Evolutionary conservation across 2,113 vertebrate species (phyloP).

Genomic region (Limanda limanda): DNA sequence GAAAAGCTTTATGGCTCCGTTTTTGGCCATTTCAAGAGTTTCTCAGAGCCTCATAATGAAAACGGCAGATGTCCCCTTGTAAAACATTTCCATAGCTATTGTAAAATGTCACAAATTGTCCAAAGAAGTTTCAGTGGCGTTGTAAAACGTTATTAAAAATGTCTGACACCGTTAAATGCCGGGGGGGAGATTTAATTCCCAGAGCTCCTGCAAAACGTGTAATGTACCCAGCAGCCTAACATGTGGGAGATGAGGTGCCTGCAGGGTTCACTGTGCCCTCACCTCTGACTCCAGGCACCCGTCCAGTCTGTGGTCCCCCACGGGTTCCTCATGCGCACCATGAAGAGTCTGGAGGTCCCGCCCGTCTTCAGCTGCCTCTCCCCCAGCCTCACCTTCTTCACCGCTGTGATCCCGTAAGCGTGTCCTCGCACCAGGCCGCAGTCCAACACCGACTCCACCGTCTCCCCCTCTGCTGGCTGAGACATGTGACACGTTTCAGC

Average conservation of each 20-base stretch:
- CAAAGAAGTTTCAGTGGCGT: conserved; percentile 27
- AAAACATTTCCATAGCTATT: conserved; percentile 44
- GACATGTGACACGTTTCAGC: not conserved
- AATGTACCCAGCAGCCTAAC: conserved; percentile 33
- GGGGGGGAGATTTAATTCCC: conserved; percentile 26
- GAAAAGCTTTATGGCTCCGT: conserved; percentile 51
- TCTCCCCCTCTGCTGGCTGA: conserved; percentile 82
- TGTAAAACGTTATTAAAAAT: conserved; percentile 47
- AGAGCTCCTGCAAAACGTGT: conserved; percentile 31
- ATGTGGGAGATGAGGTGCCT: conserved; percentile 23
- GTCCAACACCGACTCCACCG: conserved; percentile 80
- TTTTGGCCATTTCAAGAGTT: conserved; percentile 44
- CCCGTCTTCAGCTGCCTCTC: conserved; percentile 55
- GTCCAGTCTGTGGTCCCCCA: conserved; percentile 87
- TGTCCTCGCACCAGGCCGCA: conserved; percentile 86
- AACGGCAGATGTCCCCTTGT: conserved; percentile 45
- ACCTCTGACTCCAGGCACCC: conserved; percentile 86
- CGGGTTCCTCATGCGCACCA: conserved; percentile 86
- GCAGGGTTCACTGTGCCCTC: conserved; percentile 32
- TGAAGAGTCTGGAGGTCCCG: conserved; percentile 67
- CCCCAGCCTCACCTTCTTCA: conserved; percentile 76
- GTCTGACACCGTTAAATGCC: conserved; percentile 30
- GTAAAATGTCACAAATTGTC: conserved; percentile 55
- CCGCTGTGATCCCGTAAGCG: conserved; percentile 83
- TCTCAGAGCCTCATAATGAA: conserved; percentile 45